Base-by-base conservation (phyloP, 2,113 vertebrate genomes). In the Toxotes jaculatrix region DNA sequence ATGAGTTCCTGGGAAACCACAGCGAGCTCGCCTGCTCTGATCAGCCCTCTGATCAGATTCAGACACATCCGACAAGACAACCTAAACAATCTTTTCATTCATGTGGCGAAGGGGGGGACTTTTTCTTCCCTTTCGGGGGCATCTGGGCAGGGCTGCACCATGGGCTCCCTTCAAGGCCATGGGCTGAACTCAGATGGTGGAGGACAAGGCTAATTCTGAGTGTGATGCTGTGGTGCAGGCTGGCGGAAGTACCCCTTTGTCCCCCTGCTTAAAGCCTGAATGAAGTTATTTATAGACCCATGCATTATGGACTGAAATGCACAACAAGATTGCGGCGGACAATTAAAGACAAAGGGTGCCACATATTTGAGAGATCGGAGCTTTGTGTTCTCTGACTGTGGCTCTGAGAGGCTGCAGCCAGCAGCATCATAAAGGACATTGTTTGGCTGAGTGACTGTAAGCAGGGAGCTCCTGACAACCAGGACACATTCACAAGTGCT, bases 231-330 rank as follows among this genome's bases (percentile, higher is more conserved):
- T 51, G 45, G 76, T 67, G 36, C 56, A 55, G 70, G 53, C 85
- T 60, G 64, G 53, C 76, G 86, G 71, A 89, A 78, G 80, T 74
- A 55, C 51, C 85, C 77, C 84, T 92, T 91, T 90, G 90, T 87
- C 82, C 74, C 80, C 49, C 57, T 79, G 64, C 57, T 80, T 71
- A 45, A 68, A 42, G 67, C 65, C 81, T 88, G 79, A 92, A 91
- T 82, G 49, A 56, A 83, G 82, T 70, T 83, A 92, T 91, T 89
- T 89, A 90, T 90, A 85, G 75, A 68, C 53, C 83, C 43, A 69
- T 84, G 84, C 79, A 86, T 92, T 85, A 74, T 76, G 56, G 59
- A 68, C 74, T 57, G 69, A 88, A 84, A 89, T 69, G 74, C 32
- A 83, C 34, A 69, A 77, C 82, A 81, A 74, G 82, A 86, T 73